Base-by-base conservation (phyloP, 2,888 invertebrate species). In the Hedya salicella region DNA sequence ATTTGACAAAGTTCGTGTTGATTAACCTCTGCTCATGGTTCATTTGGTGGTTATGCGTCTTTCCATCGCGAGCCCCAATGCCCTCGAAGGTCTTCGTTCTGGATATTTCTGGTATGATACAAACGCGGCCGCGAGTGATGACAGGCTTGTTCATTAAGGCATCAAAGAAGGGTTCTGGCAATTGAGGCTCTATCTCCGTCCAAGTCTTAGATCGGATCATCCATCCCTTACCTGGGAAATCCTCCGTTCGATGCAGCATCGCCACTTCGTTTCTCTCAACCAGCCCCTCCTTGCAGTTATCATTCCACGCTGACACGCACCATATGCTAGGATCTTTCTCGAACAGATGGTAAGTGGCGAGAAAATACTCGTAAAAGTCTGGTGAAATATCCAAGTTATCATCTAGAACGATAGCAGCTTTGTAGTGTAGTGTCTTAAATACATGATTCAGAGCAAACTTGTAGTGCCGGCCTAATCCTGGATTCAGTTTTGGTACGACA, bases 231-330 rank as follows among this genome's bases (percentile, higher is more conserved):
- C 44, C 56, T 4, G 56, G 44, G 44, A 57, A 57, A 44, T 16
- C 30, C 8, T 57, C 19, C 30, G 56, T 57, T 13, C 56, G 56
- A n/a, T 57, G 44, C 30, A 57, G 30, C 32, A 44, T 1, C 16
- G 6, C 0, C 8, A 13, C 2, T 44, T 57, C 13, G 8, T 1
- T 32, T 4, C 1, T 16, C 3, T 57, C 17, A n/a, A 57, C 56
- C n/a, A 57, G 17, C 17, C 32, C 44, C 16, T 1, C 1, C 30
- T 17, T 57, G 21, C 56, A 16, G 83, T 98, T 98, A 83, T 98
- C 98, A 85, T 98, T 98, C 98, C 98, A 98, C 0, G 98, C 98
- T 2, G 98, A 98, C 46, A 98, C 95, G 83, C 98, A 98, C 97
- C 97, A 98, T 39, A 98, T 87, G 1, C 95, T 94, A 3, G 95